A percentile compares a stretch with the other conserved stretches of the same genome.
phyloP scores from a whole-genome alignment of 1,140 invertebrate species.

The Philotrypesis tridentata region DNA sequence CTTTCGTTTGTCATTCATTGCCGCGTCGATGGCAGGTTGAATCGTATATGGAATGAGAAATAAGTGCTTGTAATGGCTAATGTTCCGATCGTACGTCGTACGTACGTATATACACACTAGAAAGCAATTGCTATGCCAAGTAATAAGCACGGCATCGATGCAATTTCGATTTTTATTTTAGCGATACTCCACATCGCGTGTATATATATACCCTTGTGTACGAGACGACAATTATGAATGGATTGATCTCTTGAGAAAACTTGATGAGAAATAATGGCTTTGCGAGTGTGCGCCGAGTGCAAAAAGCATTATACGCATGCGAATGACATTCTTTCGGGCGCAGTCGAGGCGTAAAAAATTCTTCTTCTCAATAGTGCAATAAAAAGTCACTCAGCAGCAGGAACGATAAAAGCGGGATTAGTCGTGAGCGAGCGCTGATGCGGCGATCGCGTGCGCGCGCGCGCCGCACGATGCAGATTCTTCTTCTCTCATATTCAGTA shows the following conservation, averaged over 20 bases:
- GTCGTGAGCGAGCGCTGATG: neutral
- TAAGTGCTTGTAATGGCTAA: neutral
- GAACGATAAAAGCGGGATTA: neutral
- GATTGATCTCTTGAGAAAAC: neutral
- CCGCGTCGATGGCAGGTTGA: neutral
- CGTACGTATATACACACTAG: neutral
- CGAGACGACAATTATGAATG: neutral
- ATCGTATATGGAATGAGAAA: neutral
- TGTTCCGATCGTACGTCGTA: neutral
- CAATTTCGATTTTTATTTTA: neutral
- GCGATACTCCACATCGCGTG: no score
- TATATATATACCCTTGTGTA: neutral
- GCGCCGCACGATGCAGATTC: neutral
- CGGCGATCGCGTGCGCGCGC: slow-evolving; percentile 20
- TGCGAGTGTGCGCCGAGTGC: neutral
- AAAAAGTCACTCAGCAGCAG: neutral
- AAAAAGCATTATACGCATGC: no score
- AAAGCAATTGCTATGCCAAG: neutral
- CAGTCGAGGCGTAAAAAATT: neutral
- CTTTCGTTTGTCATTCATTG: neutral
- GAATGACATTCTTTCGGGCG: neutral
- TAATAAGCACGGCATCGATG: neutral
- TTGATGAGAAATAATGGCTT: neutral
- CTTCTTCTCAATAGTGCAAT: neutral
- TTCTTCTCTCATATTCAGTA: no score